Evolutionary conservation across 2,888 invertebrate species (phyloP).

Genomic region (Meiosimyza platycephala): DNA sequence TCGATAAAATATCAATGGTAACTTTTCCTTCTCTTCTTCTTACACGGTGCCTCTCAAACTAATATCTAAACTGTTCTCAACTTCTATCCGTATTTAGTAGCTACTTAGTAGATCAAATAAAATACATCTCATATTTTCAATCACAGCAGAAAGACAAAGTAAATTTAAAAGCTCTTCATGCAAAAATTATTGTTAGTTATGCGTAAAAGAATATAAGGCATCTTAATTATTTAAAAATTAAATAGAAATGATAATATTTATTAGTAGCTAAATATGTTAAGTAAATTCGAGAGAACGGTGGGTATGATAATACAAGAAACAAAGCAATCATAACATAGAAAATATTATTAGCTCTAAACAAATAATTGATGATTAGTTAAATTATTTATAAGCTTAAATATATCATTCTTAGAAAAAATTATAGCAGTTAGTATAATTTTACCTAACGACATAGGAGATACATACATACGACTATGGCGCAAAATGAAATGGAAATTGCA

Average conservation of each 20-base stretch:
- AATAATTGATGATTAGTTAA: background rate
- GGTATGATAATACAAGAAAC: slow-evolving; percentile 15
- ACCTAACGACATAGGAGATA: no score
- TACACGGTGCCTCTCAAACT: slow-evolving; percentile 22
- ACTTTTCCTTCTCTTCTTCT: no score
- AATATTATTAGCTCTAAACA: slow-evolving; percentile 11
- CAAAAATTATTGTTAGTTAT: slow-evolving; percentile 16
- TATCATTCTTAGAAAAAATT: background rate
- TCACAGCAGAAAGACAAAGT: slow-evolving; percentile 15
- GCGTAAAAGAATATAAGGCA: no score
- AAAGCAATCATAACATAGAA: slow-evolving; percentile 23
- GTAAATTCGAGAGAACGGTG: background rate
- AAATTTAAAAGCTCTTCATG: background rate
- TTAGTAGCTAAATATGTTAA: background rate
- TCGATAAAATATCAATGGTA: background rate
- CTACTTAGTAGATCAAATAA: background rate
- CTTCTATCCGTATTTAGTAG: background rate
- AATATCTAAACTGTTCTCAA: background rate
- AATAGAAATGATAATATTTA: no score
- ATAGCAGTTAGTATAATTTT: no score
- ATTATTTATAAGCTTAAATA: background rate
- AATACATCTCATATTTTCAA: background rate
- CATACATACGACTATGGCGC: no score
- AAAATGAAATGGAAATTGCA: no score
- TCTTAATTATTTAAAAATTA: no score